Evolutionary conservation across 2,113 vertebrate genomes (phyloP), one percentile per base, ranked within the genome.

Genomic region (Suricata suricatta): DNA sequence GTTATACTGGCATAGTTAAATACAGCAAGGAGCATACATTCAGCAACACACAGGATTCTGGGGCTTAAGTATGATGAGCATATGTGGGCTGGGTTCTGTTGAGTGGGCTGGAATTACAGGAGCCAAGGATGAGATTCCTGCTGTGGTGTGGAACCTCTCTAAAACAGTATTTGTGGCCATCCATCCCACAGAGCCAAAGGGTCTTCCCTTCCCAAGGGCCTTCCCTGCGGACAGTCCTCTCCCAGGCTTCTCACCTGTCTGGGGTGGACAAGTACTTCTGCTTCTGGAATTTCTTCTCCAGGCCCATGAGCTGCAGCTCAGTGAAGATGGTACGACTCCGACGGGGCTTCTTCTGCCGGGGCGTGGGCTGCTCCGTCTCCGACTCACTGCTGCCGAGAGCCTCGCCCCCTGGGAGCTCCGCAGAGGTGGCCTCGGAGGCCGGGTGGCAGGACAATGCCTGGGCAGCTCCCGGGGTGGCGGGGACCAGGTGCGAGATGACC

Each of bases 251-350:
- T 98, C 76, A 99, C 99, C 99, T 99, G 98, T 99, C 99, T 1
- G 99, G 99, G 3, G 99, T 99, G 44, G 99, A 99, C 50, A 99
- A 98, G 97, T 99, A 99, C 98, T 99, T 99, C 99, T 99, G 99
- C 98, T 99, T 99, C 99, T 99, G 99, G 98, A 99, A 99, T 96
- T 99, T 99, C 98, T 99, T 99, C 99, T 99, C 99, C 96, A 99
- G 98, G 76, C 99, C 99, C 99, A 99, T 99, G 80, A 99, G 99
- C 99, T 99, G 99, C 92, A 99, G 98, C 98, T 99, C 99, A 0
- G 99, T 99, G 99, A 99, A 99, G 98, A 99, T 99, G 98, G 99
- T 99, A 68, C 99, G 99, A 25, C 99, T 99, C 69, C 99, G 99
- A 0, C 99, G 99, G 0, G 99, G 99, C 97, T 99, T 99, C 98